Percentiles rank a stretch among this genome's conserved stretches.
Conservation (phyloP, 2,888 invertebrate species). For the Cephus pygmeus region DNA sequence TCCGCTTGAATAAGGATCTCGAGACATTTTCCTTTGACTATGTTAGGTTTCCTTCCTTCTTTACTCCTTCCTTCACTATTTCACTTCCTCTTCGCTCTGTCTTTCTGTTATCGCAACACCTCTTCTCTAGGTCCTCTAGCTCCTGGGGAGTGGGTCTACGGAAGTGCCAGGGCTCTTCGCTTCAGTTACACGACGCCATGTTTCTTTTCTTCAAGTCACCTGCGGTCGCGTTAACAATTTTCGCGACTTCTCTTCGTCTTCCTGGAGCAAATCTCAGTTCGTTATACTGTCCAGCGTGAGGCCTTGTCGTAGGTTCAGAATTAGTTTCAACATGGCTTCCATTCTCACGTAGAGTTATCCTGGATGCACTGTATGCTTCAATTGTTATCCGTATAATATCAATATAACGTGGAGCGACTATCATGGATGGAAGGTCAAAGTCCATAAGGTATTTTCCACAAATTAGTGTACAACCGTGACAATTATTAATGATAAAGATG, state of each 20-base stretch:
- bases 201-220: neutral
- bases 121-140: neutral
- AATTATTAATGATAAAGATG: neutral
- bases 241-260: neutral
- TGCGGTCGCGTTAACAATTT: neutral
- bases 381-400: neutral
- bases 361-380: neutral
- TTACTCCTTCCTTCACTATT: neutral
- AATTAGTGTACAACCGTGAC: neutral
- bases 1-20: conserved; percentile 71
- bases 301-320: neutral
- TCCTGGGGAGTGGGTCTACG: neutral
- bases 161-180: neutral
- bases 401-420: neutral
- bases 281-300: neutral
- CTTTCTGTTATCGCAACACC: too few relatives aligned
- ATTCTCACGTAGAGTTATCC: neutral
- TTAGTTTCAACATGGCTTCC: neutral
- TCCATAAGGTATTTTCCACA: neutral
- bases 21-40: conserved; percentile 67
- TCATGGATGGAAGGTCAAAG: neutral
- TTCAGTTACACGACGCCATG: neutral
- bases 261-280: neutral
- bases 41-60: too few relatives aligned
- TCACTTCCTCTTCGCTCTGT: neutral